Percentiles rank a stretch among this genome's conserved stretches.
These are phyloP conservation scores for Halesus radiatus DNA, from an alignment of 1,140 invertebrate species.

Conservation along the genomic window DNA sequence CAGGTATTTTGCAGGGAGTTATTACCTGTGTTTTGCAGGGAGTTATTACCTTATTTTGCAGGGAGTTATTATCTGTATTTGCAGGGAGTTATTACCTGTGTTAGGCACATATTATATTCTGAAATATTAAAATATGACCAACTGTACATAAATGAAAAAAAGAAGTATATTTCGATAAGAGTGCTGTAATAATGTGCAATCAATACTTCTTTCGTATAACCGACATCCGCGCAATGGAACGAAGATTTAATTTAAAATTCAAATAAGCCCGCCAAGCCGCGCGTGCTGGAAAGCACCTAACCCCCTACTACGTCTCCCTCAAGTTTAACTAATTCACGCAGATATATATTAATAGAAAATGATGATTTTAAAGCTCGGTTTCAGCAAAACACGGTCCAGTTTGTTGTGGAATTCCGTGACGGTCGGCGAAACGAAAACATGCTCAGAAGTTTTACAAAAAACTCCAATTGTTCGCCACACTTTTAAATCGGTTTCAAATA, in stretches of 20 bases:
- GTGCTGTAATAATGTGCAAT: too few relatives aligned
- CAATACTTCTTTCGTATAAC: too few relatives aligned
- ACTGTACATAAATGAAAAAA: too few relatives aligned
- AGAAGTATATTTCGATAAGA: too few relatives aligned
- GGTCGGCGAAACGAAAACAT: not conserved
- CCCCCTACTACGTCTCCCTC: not conserved
- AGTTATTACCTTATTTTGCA: too few relatives aligned
- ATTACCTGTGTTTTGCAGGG: too few relatives aligned
- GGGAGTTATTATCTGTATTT: too few relatives aligned
- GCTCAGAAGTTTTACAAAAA: not conserved
- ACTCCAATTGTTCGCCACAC: not conserved
- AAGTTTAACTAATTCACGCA: not conserved
- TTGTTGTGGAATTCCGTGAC: constrained; percentile 12
- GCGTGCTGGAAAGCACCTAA: not conserved
- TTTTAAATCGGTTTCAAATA: not conserved
- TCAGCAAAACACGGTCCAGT: constrained; percentile 2
- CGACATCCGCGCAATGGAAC: too few relatives aligned
- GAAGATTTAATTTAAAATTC: not conserved
- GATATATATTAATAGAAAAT: not conserved
- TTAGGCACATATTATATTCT: too few relatives aligned
- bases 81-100: too few relatives aligned
- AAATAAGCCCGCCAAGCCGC: not conserved
- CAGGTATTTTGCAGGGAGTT: too few relatives aligned
- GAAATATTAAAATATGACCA: too few relatives aligned
- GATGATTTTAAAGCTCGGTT: constrained; percentile 4